Evolutionary conservation across 2,888 invertebrate species (phyloP), one percentile per base, ranked within the genome.

Genomic region (Chloromyia formosa): DNA sequence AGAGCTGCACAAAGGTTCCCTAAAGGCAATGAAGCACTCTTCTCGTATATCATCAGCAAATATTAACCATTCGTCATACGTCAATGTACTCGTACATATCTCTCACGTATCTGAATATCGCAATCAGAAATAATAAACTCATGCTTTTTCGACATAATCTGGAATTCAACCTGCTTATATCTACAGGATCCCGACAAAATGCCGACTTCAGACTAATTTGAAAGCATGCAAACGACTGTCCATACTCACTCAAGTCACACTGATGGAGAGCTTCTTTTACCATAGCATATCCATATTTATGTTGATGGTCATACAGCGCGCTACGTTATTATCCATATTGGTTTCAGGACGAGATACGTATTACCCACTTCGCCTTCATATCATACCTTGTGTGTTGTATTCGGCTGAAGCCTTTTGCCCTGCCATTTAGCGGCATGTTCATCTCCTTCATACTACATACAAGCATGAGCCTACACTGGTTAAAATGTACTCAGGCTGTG

Each of bases 221-320:
- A 40, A 40, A 42, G 40, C 42, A 64, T 40, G 42, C 9, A 42
- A 64, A 40, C 40, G 18, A 16, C 40, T 40, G 62, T 53, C 61
- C 68, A 75, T 75, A 73, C 66, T 73, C 73, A 75, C 68, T 75
- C 27, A 35, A 35, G 27, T 73, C 75, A 75, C 60, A 56, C 35
- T 68, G 73, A 73, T 73, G 68, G 68, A 18, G 16, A 18, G 35
- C 40, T 64, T 42, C 23, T 7, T 49, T 58, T 58, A 42, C 45
- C 56, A 23, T 42, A 66, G 10, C 74, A 23, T 56, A n/a, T 72
- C 27, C 56, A 54, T 62, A 75, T 73, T 75, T 75, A 75, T 75
- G 72, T 62, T 75, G 75, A 75, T 73, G 68, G 75, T 14, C 12
- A 45, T 68, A 53, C 68, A 54, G 53, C 23, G 27, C 27, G 27